These are phyloP conservation scores for Cecidostiba fungosa DNA, from an alignment of 2,888 invertebrate species.

Conservation along the genomic window DNA sequence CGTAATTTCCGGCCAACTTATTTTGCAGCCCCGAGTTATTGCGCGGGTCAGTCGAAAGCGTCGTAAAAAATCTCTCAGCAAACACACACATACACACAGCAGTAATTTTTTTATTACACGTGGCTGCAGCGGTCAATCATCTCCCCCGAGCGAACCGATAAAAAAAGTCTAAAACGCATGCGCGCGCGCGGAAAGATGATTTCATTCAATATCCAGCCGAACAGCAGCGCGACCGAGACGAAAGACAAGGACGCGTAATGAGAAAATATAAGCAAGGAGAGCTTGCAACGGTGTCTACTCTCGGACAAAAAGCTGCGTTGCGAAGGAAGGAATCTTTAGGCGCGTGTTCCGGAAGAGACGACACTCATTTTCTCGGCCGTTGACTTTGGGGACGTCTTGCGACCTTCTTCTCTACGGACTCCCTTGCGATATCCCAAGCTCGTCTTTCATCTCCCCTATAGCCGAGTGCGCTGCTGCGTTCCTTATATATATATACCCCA, in stretches of 20 bases:
- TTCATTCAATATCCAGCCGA: constrained; percentile 44
- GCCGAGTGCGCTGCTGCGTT: not conserved
- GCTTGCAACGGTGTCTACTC: not conserved
- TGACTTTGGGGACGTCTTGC: constrained; percentile 75
- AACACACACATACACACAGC: not conserved
- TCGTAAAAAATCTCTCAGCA: constrained; percentile 27
- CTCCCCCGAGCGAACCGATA: constrained; percentile 16
- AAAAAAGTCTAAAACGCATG: constrained; percentile 20
- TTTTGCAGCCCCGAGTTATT: not conserved
- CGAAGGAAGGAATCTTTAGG: constrained; percentile 63
- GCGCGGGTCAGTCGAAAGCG: not conserved
- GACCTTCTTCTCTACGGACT: constrained; percentile 25
- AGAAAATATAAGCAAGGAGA: not conserved
- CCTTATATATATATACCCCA: not conserved
- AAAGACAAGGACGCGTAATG: not conserved
- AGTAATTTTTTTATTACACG: constrained; percentile 29
- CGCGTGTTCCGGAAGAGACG: constrained; percentile 76
- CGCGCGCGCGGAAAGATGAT: not conserved
- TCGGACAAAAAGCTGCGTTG: not conserved
- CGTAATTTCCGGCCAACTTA: not conserved
- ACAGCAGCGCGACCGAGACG: not conserved
- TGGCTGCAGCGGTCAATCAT: constrained; percentile 14
- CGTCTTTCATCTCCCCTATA: constrained; percentile 29
- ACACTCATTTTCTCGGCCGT: constrained; percentile 83
- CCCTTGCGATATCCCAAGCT: constrained; percentile 14